phyloP scores from a whole-genome alignment of 2,888 invertebrate species.

The Drosophila greeni region DNA sequence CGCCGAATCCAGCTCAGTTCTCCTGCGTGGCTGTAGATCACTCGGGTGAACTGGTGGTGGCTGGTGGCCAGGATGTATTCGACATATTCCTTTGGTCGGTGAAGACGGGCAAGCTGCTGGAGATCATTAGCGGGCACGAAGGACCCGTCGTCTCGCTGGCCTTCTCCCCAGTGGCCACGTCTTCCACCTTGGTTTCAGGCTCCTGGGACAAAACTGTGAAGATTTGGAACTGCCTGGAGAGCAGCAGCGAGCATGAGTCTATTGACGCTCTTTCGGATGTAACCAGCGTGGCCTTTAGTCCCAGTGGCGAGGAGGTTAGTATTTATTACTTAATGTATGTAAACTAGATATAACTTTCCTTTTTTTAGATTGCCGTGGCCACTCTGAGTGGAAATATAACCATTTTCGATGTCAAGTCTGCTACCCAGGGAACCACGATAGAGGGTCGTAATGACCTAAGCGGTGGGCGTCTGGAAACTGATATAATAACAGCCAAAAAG shows the following conservation, averaged over 20 bases:
- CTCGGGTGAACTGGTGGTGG: slow-evolving; percentile 94
- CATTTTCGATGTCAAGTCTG: slow-evolving; percentile 86
- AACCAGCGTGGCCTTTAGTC: slow-evolving; percentile 90
- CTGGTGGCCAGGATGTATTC: slow-evolving; percentile 96
- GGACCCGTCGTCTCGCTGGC: slow-evolving; percentile 91
- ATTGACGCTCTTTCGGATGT: slow-evolving; percentile 89
- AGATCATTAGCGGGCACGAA: slow-evolving; percentile 94
- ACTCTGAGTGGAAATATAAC: slow-evolving; percentile 92
- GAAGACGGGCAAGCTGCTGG: slow-evolving; percentile 93
- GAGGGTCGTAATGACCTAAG: slow-evolving; percentile 95
- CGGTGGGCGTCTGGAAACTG: slow-evolving; percentile 88
- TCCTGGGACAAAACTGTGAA: slow-evolving; percentile 97
- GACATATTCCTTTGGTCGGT: slow-evolving; percentile 98
- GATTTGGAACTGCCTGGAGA: slow-evolving; percentile 95
- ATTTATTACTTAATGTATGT: too few species aligned
- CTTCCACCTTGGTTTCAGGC: slow-evolving; percentile 88
- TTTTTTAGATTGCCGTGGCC: slow-evolving; percentile 88
- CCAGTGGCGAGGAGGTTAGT: slow-evolving; percentile 90
- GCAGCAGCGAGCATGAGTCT: slow-evolving; percentile 88
- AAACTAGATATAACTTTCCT: background rate
- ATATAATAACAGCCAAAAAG: slow-evolving; percentile 92
- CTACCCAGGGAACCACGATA: slow-evolving; percentile 86
- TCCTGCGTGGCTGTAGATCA: slow-evolving; percentile 92
- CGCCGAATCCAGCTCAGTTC: slow-evolving; percentile 95
- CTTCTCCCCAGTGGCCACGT: slow-evolving; percentile 87